These are phyloP conservation scores for Tragelaphus strepsiceros DNA, from an alignment of 2,113 vertebrate genomes.

Conservation along the genomic window DNA sequence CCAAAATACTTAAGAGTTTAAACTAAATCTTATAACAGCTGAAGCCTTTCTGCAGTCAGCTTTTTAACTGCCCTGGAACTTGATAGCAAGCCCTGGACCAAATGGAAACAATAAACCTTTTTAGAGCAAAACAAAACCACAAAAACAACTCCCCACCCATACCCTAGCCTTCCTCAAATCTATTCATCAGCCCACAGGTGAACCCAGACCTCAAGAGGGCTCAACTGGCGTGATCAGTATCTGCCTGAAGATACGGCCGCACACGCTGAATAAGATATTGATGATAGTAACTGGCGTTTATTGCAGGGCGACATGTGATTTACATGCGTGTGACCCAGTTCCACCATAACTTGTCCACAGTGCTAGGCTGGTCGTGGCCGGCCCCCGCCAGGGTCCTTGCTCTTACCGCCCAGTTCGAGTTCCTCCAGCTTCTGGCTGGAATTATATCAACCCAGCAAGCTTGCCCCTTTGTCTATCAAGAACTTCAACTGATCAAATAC, in stretches of 20 bases:
- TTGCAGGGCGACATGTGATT: rapidly evolving
- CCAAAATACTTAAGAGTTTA: not conserved
- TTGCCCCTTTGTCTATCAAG: not conserved
- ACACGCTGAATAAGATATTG: not conserved
- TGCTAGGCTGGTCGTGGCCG: rapidly evolving
- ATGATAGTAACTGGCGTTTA: not conserved
- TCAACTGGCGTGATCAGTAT: not conserved
- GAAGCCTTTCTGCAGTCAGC: not conserved
- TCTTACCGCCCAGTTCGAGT: not conserved
- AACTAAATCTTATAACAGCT: not conserved
- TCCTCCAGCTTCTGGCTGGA: not conserved
- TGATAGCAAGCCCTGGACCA: not conserved
- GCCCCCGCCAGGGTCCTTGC: not conserved
- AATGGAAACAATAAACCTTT: not conserved
- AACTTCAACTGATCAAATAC: not conserved
- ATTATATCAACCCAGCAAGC: not conserved
- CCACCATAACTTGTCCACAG: not conserved
- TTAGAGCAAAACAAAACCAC: not conserved
- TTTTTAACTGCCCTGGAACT: not conserved
- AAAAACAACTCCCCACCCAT: not conserved
- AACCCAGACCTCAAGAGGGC: not conserved
- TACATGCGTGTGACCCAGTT: too few relatives aligned
- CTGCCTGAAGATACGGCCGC: rapidly evolving
- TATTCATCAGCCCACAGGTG: not conserved
- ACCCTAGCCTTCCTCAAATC: not conserved